phyloP scores from a whole-genome alignment of 2,888 invertebrate species.

The Zaprionus lineosus region DNA sequence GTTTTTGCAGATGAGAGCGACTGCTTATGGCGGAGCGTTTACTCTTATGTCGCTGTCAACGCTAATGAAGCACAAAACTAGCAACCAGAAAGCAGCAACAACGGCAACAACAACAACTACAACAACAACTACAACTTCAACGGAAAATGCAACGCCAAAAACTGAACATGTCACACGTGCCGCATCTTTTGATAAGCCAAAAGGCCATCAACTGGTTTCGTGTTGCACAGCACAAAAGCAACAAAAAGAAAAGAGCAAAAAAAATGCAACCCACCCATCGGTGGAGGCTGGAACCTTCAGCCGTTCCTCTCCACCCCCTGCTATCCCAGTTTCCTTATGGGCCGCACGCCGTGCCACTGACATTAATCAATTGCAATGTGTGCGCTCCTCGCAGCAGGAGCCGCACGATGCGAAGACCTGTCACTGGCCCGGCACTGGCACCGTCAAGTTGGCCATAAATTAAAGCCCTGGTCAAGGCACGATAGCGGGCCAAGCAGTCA shows the following conservation, averaged over 20 bases:
- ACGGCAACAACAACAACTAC: constrained; percentile 2
- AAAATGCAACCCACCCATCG: too few species aligned
- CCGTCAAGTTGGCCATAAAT: constrained; percentile 57
- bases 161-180: constrained; percentile 57
- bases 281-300: too few species aligned
- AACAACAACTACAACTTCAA: constrained; percentile 11
- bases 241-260: too few species aligned
- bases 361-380: constrained; percentile 70
- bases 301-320: background rate
- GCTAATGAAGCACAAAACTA: constrained; percentile 57
- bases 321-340: constrained; percentile 37
- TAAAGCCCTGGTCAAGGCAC: constrained; percentile 21
- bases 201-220: constrained; percentile 36
- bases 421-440: too few species aligned
- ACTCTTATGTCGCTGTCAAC: constrained; percentile 64
- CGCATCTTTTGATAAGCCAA: constrained; percentile 44
- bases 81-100: constrained; percentile 14
- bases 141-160: constrained; percentile 27
- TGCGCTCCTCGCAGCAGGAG: constrained; percentile 28
- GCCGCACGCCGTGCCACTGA: constrained; percentile 36
- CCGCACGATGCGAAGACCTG: constrained; percentile 14
- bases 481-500: constrained; percentile 15
- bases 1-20: constrained; percentile 31
- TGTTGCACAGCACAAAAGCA: constrained; percentile 8
- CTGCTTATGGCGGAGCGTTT: constrained; percentile 50